A percentile compares a stretch with the other conserved stretches of the same genome.
Evolutionary conservation across 2,113 vertebrate species (phyloP).

Genomic region (Oreotragus oreotragus): DNA sequence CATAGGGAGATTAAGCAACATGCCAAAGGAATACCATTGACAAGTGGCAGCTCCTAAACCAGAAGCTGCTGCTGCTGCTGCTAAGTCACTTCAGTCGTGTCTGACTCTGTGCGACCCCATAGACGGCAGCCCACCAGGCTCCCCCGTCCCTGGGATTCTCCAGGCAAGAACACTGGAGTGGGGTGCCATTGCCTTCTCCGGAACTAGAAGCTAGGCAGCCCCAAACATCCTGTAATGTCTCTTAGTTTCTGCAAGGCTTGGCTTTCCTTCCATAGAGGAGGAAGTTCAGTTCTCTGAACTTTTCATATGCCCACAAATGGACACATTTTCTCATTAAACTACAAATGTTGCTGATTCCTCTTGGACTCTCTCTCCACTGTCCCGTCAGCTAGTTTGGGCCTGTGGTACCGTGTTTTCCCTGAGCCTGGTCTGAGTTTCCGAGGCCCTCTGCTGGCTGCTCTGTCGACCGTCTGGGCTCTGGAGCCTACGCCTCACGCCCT

Average conservation of each 20-base stretch:
- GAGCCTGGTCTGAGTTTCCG: not conserved
- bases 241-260: not conserved
- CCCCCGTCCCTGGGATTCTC: no score
- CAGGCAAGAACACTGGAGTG: no score
- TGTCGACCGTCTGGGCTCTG: not conserved
- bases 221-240: not conserved
- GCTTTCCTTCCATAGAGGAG: not conserved
- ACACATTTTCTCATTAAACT: not conserved
- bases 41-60: not conserved
- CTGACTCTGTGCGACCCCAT: no score
- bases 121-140: no score
- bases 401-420: not conserved
- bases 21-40: not conserved
- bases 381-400: not conserved
- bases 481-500: not conserved
- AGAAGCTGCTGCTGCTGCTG: not conserved
- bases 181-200: no score
- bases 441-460: not conserved
- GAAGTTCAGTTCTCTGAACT: not conserved
- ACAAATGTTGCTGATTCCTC: not conserved
- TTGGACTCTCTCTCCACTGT: not conserved
- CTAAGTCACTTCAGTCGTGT: no score
- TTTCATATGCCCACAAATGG: not conserved
- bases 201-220: not conserved
- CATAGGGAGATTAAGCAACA: not conserved